Evolutionary conservation across 2,888 invertebrate species (phyloP), one percentile per base, ranked within the genome.

Genomic region (Eristalinus aeneus): DNA sequence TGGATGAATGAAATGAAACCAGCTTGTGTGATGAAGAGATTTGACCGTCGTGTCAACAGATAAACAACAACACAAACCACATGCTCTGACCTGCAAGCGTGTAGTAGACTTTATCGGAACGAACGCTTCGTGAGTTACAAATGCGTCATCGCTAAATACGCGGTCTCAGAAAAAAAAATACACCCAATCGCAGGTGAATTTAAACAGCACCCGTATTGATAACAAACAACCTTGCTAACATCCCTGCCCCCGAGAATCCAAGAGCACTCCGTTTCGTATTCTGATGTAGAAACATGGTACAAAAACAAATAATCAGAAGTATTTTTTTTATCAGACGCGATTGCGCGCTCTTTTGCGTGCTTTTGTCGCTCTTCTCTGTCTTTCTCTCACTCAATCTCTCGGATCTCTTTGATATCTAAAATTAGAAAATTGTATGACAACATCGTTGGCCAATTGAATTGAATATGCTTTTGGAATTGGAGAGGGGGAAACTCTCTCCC

Each of bases 361-460:
- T 39, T 74, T 65, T 75, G 46, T 31, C 53, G 27, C 27, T 61
- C 31, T 53, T 75, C 34, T 34, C 67, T 20, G 22, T 34, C 46
- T 65, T 36, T 46, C 23, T 39, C 23, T 23, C 36, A 63, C 69
- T 63, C 63, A 9, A 58, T 22, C 65, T 9, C 12, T 11, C 8
- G 12, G 53, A 39, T 65, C 86, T 86, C 86, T 86, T 82, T 56
- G 56, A 61, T 67, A 56, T 78, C 86, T 86, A 86, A 86, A 86
- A 75, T 86, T 86, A 86, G 86, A 82, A 82, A 74, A 74, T 65
- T 71, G 74, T 61, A 89, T 89, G 89, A 90, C 90, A 89, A 89
- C 89, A 89, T 89, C 89, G 79, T 68, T 85, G 82, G 76, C 89
- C 89, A 89, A 89, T 89, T 78, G 81, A 76, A 86, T 76, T 69